Base-by-base conservation (phyloP, 2,888 invertebrate species). In the Mesorhabditis belari region DNA sequence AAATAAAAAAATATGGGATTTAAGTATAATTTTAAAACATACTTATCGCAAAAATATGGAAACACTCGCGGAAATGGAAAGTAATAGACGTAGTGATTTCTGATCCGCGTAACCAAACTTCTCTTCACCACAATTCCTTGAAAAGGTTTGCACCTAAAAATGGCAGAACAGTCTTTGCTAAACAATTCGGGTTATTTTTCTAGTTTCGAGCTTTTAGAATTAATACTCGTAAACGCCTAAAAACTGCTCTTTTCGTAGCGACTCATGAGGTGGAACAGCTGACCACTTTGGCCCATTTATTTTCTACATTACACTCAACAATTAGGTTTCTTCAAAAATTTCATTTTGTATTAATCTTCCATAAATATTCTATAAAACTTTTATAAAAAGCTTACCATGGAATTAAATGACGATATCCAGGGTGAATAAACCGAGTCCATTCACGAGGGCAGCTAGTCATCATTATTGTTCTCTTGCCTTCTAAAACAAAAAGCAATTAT, bases 31-130 rank as follows among this genome's bases (percentile, higher is more conserved):
- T 4, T 23, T 29, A 35, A 28, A 5, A 29, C 56, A 27, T 55
- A 49, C 28, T n/a, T 49, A 17, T 57, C 19, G 28, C 49, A 44
- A 19, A 25, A 58, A 17, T 17, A 58, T 9, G 58, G 58, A 25
- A 58, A 58, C 12, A 58, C 58, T 25, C 58, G n/a, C 27, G 58
- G 58, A n/a, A 52, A 21, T 3, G 58, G 58, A 19, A 19, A 23
- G 24, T 52, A 52, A 28, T 58, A 23, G 26, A 27, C 12, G 27
- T 19, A 27, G n/a, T 29, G 17, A 4, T 53, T 58, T 19, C 23
- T 25, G 21, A 58, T 58, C 19, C 26, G 24, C 12, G 50, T 19
- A 17, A 28, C 27, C 12, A 52, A n/a, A 17, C 21, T 54, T 17
- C 58, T n/a, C 19, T 50, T 58, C 51, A 58, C 52, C 12, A 35